These are phyloP conservation scores for Rhabditoides inermis DNA, from an alignment of 2,888 invertebrate genomes.

Conservation along the genomic window DNA sequence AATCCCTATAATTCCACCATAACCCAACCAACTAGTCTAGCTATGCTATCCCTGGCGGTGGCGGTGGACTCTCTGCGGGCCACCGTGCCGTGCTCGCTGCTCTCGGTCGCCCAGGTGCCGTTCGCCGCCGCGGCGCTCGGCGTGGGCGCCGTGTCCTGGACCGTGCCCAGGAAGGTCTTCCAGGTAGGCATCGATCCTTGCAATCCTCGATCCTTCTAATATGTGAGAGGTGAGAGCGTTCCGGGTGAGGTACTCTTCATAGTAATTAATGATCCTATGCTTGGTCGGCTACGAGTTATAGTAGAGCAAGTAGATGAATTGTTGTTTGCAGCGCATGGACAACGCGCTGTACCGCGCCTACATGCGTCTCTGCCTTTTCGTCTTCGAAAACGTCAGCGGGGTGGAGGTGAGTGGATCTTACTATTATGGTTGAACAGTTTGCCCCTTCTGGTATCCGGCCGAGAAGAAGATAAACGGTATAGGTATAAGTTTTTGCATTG, in stretches of 20 bases:
- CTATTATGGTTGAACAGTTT: no score
- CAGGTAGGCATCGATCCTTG: slow-evolving; percentile 8
- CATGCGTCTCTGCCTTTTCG: slow-evolving; percentile 42
- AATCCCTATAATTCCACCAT: neutral
- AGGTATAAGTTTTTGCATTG: no score
- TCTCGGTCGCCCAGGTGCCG: slow-evolving; percentile 36
- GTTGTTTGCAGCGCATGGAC: slow-evolving; percentile 29
- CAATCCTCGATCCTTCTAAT: no score
- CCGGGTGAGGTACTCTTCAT: no score
- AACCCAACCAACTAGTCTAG: no score
- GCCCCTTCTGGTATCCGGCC: no score
- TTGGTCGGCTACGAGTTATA: neutral
- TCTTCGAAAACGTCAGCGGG: slow-evolving; percentile 43
- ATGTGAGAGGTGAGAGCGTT: no score
- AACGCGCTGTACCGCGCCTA: slow-evolving; percentile 37
- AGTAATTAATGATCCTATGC: no score
- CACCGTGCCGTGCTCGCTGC: slow-evolving; percentile 25
- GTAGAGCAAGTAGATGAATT: no score
- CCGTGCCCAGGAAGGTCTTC: slow-evolving; percentile 19
- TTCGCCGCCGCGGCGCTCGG: slow-evolving; percentile 34
- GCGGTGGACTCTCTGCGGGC: slow-evolving; percentile 18
- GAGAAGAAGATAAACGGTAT: no score
- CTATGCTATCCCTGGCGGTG: slow-evolving; percentile 18
- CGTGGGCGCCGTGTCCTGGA: slow-evolving; percentile 34
- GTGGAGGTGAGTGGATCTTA: no score